phyloP scores from a whole-genome alignment of 2,888 invertebrate species.

The Drepanosiphum platanoidis region DNA sequence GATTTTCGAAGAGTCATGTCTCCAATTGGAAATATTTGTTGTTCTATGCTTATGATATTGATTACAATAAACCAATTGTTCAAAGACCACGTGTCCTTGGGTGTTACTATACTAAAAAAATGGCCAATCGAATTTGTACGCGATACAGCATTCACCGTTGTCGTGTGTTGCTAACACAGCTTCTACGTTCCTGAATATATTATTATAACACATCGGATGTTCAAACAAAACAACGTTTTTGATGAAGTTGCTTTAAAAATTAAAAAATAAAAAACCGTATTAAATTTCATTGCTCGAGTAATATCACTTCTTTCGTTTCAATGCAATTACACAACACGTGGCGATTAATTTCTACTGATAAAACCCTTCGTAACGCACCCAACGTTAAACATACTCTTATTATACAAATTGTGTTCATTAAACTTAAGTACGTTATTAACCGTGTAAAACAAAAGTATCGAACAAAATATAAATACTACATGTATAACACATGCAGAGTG shows the following conservation, averaged over 20 bases:
- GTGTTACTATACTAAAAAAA: conserved; percentile 16
- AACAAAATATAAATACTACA: no score
- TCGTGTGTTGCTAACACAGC: background rate
- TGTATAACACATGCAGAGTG: no score
- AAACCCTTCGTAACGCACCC: background rate
- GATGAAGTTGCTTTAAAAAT: background rate
- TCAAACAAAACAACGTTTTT: background rate
- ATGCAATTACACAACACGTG: background rate
- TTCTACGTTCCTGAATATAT: background rate
- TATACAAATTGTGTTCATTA: background rate
- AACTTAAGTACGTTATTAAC: no score
- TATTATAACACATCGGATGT: background rate
- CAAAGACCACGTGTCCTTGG: conserved; percentile 27
- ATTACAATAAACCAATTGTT: conserved; percentile 45
- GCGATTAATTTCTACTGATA: background rate
- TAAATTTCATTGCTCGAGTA: background rate
- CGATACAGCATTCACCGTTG: background rate
- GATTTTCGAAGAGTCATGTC: conserved; percentile 20
- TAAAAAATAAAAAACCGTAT: background rate
- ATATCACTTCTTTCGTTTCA: background rate
- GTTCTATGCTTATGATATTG: background rate
- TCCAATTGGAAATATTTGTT: conserved; percentile 12
- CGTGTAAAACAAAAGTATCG: no score
- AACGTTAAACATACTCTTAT: background rate
- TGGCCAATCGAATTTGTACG: conserved; percentile 3